Base-by-base conservation (phyloP, 2,113 vertebrate species). In the Myotis yumanensis region DNA sequence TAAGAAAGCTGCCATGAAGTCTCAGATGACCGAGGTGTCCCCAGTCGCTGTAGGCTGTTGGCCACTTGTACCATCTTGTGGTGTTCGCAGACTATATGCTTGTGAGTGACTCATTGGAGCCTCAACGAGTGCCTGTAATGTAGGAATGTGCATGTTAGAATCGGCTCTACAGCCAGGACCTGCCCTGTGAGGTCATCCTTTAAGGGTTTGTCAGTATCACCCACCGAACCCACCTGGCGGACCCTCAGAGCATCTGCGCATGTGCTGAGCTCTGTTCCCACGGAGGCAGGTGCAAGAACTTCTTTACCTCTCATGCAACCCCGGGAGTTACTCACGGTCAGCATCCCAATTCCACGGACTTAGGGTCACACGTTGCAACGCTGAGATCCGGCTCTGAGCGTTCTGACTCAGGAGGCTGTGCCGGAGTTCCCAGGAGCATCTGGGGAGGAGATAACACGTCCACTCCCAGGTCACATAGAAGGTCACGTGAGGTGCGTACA, bases 311-410 rank as follows among this genome's bases (percentile, higher is more conserved):
- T 11, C 3, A 30, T 57, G 17, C 6, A 10, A 7, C 0, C 22
- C n/a, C 1, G 25, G 0, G 18, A 64, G 11, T 14, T 32, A 1
- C 4, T 59, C 23, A 2, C 11, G 0, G 3, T 2, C 1, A 20
- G 17, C 11, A 35, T 2, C 9, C 62, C 35, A 25, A 10, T 30
- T 30, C 12, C 25, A 4, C 5, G 32, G 77, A 72, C 62, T 32
- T 16, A 48, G 43, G 5, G 23, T 23, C 17, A 11, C 15, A 0
- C 4, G 52, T 25, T 5, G 22, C 57, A 68, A 28, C 2, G 0
- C 48, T 48, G n/a, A 71, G 48, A 35, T 86, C 35, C 23, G 16
- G 10, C 37, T 10, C 12, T 28, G 66, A n/a, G 54, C 30, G 11
- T 1, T 4, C 30, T 64, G 71, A 11, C 6, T 18, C 30, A 20